These are phyloP conservation scores for Acestrorhynchus altus DNA, from an alignment of 2,797 vertebrate species.

Conservation along the genomic window DNA sequence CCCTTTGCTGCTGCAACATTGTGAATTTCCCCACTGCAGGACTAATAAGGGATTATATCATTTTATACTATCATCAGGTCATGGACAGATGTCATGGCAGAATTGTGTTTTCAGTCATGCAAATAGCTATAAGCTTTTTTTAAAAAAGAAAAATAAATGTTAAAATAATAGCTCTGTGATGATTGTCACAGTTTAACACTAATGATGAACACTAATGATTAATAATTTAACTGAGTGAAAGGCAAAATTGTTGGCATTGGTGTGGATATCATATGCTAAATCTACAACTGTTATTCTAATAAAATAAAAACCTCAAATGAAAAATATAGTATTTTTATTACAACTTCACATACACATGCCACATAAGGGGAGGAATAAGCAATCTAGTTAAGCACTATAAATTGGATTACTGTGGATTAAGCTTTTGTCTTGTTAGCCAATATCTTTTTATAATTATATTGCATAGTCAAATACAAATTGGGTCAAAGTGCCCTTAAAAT, in stretches of 20 bases:
- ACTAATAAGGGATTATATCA: too few species aligned
- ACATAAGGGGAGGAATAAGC: slow-evolving; percentile 32
- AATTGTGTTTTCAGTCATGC: too few species aligned
- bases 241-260: background rate
- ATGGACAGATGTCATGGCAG: too few species aligned
- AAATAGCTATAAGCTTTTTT: too few species aligned
- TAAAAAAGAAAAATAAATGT: too few species aligned
- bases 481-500: slow-evolving; percentile 40
- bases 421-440: slow-evolving; percentile 32
- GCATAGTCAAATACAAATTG: slow-evolving; percentile 42
- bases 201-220: too few species aligned
- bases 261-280: background rate
- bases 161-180: too few species aligned
- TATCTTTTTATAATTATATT: slow-evolving; percentile 47
- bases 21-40: too few species aligned
- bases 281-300: background rate
- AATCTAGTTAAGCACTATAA: slow-evolving; percentile 45
- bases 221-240: background rate
- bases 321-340: background rate
- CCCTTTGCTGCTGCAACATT: too few species aligned
- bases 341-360: slow-evolving; percentile 10
- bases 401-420: slow-evolving; percentile 52
- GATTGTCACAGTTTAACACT: too few species aligned
- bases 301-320: background rate
- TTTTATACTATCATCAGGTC: too few species aligned